Conservation (phyloP, 2,797 vertebrate species). For the Poecilia wingei region DNA sequence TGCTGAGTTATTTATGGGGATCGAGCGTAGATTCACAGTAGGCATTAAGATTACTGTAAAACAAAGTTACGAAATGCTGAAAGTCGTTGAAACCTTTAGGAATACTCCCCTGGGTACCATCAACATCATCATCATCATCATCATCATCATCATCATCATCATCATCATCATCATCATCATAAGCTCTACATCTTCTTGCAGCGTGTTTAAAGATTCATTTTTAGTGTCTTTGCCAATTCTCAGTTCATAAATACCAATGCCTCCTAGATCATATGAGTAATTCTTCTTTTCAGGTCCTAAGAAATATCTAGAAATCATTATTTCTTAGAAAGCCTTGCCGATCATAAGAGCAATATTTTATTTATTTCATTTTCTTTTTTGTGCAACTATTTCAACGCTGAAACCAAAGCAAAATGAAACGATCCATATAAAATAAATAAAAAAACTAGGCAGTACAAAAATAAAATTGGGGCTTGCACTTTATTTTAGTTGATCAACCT, state of each 20-base stretch:
- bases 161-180: background rate
- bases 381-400: background rate
- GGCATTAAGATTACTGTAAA: slow-evolving; percentile 23
- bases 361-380: background rate
- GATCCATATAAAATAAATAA: background rate
- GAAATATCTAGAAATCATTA: background rate
- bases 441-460: background rate
- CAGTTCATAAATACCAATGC: background rate
- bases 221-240: background rate
- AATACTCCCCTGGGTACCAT: background rate
- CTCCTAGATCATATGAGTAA: background rate
- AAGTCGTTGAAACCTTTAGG: slow-evolving; percentile 7
- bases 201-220: background rate
- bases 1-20: slow-evolving; percentile 32
- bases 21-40: slow-evolving; percentile 19
- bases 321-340: background rate
- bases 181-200: background rate
- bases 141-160: background rate
- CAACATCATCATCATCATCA: background rate
- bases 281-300: background rate
- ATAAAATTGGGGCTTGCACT: background rate
- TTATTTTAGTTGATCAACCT: background rate
- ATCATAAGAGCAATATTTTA: background rate
- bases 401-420: background rate
- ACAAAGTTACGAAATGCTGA: slow-evolving; percentile 14